phyloP scores from a whole-genome alignment of 2,797 vertebrate genomes.

The Enteromius viviparus region DNA sequence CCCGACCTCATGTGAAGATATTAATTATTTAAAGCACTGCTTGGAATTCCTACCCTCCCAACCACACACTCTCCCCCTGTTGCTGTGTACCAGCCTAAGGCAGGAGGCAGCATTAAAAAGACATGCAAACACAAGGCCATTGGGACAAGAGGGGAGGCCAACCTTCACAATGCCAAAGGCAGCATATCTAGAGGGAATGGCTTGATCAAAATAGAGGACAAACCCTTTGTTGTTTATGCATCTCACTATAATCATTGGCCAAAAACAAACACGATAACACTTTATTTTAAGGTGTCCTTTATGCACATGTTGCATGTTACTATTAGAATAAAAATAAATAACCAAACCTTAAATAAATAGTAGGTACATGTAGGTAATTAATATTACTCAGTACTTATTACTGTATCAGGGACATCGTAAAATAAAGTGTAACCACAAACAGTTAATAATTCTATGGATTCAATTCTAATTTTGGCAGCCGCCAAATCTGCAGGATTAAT shows the following conservation, averaged over 20 bases:
- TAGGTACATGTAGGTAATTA: not conserved
- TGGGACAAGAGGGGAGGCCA: constrained; percentile 11
- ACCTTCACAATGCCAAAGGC: constrained; percentile 20
- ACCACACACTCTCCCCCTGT: not conserved
- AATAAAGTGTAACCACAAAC: not conserved
- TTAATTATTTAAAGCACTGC: constrained; percentile 54
- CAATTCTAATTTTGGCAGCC: not conserved
- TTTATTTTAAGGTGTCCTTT: constrained; percentile 5
- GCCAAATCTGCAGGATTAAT: constrained; percentile 18
- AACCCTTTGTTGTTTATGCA: constrained; percentile 1
- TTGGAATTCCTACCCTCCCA: constrained; percentile 15
- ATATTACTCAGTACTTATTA: not conserved
- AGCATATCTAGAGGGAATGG: constrained; percentile 9
- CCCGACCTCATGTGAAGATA: constrained; percentile 42
- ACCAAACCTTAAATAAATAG: not conserved
- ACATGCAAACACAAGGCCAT: constrained; percentile 26
- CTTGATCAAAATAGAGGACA: constrained; percentile 20
- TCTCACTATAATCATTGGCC: not conserved
- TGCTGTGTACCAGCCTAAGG: constrained; percentile 27
- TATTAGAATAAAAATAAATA: not conserved
- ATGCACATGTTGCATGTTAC: not conserved
- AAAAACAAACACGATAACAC: not conserved
- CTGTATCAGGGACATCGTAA: not conserved
- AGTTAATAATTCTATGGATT: not conserved
- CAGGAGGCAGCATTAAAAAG: constrained; percentile 51